These are phyloP conservation scores for Xenopus laevis DNA, from an alignment of 2,113 vertebrate genomes.

Conservation along the genomic window DNA sequence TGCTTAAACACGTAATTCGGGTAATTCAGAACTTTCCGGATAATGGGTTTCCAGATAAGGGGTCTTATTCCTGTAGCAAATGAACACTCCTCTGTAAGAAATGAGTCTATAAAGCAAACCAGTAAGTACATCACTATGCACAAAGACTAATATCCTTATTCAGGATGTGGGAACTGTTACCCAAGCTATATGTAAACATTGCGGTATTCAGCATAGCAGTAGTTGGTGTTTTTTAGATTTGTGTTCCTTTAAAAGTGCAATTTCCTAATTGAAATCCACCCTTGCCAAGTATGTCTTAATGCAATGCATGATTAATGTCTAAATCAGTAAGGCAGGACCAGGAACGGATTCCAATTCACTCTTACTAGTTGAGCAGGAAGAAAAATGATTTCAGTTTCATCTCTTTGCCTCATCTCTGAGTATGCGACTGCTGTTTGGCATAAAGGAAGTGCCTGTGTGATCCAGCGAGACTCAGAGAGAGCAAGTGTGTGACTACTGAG, in stretches of 20 bases:
- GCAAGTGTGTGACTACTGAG: not conserved
- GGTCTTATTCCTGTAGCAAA: no score
- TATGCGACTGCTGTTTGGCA: not conserved
- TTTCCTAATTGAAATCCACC: not conserved
- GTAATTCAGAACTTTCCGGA: no score
- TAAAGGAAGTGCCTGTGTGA: not conserved
- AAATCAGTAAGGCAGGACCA: conserved; percentile 16
- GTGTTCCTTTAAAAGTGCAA: conserved; percentile 2
- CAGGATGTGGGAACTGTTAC: no score
- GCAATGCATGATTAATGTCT: conserved; percentile 18
- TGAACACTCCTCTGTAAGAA: no score
- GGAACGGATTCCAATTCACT: not conserved
- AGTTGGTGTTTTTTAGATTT: not conserved
- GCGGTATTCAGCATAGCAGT: no score
- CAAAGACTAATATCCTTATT: no score
- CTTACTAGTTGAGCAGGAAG: not conserved
- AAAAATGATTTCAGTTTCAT: conserved; percentile 14
- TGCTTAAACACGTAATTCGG: no score
- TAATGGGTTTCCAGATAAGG: no score
- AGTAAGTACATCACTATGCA: no score
- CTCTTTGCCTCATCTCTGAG: not conserved
- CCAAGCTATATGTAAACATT: no score
- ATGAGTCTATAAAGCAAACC: no score
- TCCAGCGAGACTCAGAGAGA: not conserved
- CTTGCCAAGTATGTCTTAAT: conserved; percentile 11